Conservation (phyloP, 2,888 invertebrate species). For the Slavum lentiscoides region DNA sequence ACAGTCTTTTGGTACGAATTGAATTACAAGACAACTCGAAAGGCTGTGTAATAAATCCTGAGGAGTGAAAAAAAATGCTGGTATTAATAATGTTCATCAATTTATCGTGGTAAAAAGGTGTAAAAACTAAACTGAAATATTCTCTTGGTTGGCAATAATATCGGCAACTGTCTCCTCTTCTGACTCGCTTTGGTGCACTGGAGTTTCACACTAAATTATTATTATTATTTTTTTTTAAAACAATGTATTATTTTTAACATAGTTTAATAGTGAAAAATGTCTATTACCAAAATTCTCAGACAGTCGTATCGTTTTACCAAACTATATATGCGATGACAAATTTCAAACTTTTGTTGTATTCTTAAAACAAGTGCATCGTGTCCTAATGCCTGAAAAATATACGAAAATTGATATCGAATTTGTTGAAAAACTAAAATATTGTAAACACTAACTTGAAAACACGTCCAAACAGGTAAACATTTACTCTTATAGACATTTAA, state of each 20-base stretch:
- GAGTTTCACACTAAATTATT: conserved; percentile 71
- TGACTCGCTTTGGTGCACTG: conserved; percentile 73
- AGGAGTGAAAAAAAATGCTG: conserved; percentile 46
- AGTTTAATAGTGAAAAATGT: background rate
- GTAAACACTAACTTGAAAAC: conserved; percentile 33
- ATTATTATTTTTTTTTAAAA: conserved; percentile 31
- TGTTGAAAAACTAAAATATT: background rate
- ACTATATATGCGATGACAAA: conserved; percentile 68
- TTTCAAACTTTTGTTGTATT: conserved; percentile 75
- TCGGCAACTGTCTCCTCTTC: conserved; percentile 36
- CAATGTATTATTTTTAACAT: conserved; percentile 15
- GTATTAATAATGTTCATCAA: conserved; percentile 62
- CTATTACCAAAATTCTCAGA: conserved; percentile 71
- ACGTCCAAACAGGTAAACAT: conserved; percentile 41
- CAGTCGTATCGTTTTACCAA: conserved; percentile 69
- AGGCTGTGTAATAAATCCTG: conserved; percentile 67
- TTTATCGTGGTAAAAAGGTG: conserved; percentile 67
- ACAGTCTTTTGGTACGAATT: conserved; percentile 70
- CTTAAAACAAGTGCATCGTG: conserved; percentile 72
- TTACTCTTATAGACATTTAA: conserved; percentile 34
- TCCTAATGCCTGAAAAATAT: conserved; percentile 60
- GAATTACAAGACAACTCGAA: conserved; percentile 84
- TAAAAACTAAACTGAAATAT: conserved; percentile 63
- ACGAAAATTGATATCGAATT: background rate
- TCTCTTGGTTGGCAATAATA: conserved; percentile 28